Evolutionary conservation across 1,140 invertebrate genomes (phyloP).

Genomic region (Drosophila subobscura): DNA sequence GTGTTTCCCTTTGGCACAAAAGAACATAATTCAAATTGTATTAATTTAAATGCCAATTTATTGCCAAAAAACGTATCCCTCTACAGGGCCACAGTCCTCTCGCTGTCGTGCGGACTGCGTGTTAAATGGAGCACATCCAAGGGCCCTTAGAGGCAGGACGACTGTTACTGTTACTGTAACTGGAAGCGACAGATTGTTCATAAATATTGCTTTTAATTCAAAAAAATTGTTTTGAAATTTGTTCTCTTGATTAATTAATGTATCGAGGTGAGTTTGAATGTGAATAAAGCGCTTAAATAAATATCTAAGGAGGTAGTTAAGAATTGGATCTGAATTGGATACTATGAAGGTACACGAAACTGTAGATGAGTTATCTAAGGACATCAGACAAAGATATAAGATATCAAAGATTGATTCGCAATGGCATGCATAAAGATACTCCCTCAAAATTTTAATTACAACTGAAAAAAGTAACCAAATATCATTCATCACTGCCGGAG

Average conservation of each 20-base stretch:
- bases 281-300: background rate
- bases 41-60: constrained; percentile 84
- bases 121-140: constrained; percentile 51
- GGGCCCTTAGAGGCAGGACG: constrained; percentile 20
- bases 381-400: no score
- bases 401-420: no score
- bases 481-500: no score
- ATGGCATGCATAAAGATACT: no score
- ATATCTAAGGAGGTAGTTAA: no score
- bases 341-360: no score
- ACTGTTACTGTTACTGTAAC: constrained; percentile 34
- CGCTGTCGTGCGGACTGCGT: constrained; percentile 11
- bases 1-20: constrained; percentile 40
- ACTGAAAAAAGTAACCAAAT: background rate
- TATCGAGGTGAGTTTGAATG: background rate
- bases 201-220: constrained; percentile 50
- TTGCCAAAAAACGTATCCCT: constrained; percentile 61
- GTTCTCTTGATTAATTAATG: constrained; percentile 34
- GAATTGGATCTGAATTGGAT: no score
- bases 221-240: background rate
- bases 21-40: constrained; percentile 82
- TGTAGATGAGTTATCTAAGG: no score
- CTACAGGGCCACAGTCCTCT: background rate
- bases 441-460: background rate
- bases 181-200: constrained; percentile 67